Percentiles rank a stretch among this genome's conserved stretches.
Conservation (phyloP, 1,140 invertebrate species). For the Drosophila ercepeae region DNA sequence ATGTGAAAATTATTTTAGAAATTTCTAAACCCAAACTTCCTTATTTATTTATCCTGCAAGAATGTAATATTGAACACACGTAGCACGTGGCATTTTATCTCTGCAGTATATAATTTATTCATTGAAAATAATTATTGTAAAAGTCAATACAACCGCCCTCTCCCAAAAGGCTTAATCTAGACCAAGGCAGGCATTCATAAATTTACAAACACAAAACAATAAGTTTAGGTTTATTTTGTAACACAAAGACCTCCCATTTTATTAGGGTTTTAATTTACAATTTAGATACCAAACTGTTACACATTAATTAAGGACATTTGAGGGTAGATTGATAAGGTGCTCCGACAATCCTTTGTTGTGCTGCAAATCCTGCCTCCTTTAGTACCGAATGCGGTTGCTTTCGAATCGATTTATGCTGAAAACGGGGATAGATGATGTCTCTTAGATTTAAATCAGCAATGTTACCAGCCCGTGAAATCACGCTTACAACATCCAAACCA, state of each 20-base stretch:
- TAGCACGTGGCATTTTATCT: not conserved
- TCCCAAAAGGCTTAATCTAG: no score
- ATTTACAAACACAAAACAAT: not conserved
- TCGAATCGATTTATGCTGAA: constrained; percentile 62
- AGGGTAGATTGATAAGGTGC: not conserved
- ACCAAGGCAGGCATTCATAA: not conserved
- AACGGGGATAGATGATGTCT: constrained; percentile 8
- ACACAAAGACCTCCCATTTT: constrained; percentile 8
- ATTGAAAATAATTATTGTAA: no score
- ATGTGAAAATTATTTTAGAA: not conserved
- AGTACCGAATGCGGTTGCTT: constrained; percentile 52
- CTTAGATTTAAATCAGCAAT: not conserved
- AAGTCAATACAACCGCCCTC: no score
- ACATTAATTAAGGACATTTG: constrained; percentile 4
- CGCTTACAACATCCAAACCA: constrained; percentile 2
- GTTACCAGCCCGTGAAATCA: not conserved
- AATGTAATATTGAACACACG: no score
- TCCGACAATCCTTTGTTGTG: not conserved
- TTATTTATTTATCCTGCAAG: no score
- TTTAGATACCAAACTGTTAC: constrained; percentile 15
- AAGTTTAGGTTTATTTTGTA: not conserved
- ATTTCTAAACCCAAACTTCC: not conserved
- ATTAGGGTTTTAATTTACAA: constrained; percentile 35
- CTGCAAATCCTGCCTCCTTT: not conserved
- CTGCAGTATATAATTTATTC: not conserved